A percentile compares a stretch with the other conserved stretches of the same genome.
phyloP scores from a whole-genome alignment of 2,888 invertebrate species.

The Stictocephala bisonia region DNA sequence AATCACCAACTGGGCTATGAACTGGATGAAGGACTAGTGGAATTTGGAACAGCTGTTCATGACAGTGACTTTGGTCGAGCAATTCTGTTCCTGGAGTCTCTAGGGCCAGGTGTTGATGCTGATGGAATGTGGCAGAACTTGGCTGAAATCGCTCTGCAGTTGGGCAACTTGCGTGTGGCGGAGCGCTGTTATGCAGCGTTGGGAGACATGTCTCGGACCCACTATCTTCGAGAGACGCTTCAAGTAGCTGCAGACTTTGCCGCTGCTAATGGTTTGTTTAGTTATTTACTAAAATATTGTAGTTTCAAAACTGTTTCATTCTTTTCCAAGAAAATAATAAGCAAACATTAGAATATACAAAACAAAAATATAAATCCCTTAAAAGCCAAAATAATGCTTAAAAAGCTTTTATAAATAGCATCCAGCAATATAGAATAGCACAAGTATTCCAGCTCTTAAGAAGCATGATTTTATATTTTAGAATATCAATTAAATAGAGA shows the following conservation, averaged over 20 bases:
- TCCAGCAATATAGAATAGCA: no score
- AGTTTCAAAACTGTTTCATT: no score
- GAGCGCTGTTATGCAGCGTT: constrained; percentile 90
- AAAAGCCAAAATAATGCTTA: no score
- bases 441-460: no score
- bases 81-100: constrained; percentile 80
- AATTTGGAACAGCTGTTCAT: constrained; percentile 94
- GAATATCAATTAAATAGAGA: no score
- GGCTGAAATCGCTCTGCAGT: constrained; percentile 84
- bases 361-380: no score
- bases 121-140: constrained; percentile 97
- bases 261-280: constrained; percentile 65
- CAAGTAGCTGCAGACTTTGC: constrained; percentile 71
- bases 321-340: no score
- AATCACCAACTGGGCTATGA: constrained; percentile 76
- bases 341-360: no score
- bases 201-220: constrained; percentile 89
- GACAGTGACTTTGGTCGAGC: constrained; percentile 91
- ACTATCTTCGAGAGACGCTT: constrained; percentile 77
- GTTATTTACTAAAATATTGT: no score
- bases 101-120: constrained; percentile 77
- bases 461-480: no score
- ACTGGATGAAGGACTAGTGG: constrained; percentile 88
- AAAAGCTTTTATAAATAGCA: no score
- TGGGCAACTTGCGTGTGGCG: constrained; percentile 70